Evolutionary conservation across 37 sponge, comb jelly and placozoan species (phyloP), one percentile per base, ranked within the genome.

Genomic region (Petrosia ficiformis): DNA sequence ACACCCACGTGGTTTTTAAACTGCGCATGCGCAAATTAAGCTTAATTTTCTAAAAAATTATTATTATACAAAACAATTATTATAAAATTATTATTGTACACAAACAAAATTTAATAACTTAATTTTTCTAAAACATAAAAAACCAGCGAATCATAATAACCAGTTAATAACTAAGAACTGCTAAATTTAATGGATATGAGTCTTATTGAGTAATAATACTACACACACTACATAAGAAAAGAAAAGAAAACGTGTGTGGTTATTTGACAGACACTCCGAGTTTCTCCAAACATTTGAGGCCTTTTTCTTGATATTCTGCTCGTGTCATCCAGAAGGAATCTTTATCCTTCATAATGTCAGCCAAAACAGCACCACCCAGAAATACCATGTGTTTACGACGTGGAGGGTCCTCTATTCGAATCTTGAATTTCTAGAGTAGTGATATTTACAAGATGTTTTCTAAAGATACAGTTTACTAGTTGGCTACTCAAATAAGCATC

Each of bases 361-460:
- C 96, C 68, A 99, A 72, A 61, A 99, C 99, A 59, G 97, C 97
- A 22, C 99, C 99, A 4, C 99, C 99, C 57, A 93, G 80, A 83
- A 99, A 99, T 43, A 99, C 99, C 87, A 99, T 90, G 85, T 99
- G 99, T 81, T 95, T 99, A 59, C 99, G 89, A 39, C 99, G 80
- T 16, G 99, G 99, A 8, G 99, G 99, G 59, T 99, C 99, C 42
- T 99, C 99, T 73, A 99, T 99, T 42, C 99, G 86, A 56, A 99
- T 95, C 87, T 95, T 99, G 89, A 99, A 99, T 95, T 95, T 99
- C 91, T 93, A 71, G 1, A 79, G 37, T 43, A 38, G 3, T 60
- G 37, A 76, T 58, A 25, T 44, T 42, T 2, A 72, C 19, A 61
- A 65, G 5, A 75, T 19, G 5, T 21, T 33, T 34, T 19, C 8